Evolutionary conservation across 53 echinoderm and acorn worm species (phyloP).

Genomic region (Henricia sp.): DNA sequence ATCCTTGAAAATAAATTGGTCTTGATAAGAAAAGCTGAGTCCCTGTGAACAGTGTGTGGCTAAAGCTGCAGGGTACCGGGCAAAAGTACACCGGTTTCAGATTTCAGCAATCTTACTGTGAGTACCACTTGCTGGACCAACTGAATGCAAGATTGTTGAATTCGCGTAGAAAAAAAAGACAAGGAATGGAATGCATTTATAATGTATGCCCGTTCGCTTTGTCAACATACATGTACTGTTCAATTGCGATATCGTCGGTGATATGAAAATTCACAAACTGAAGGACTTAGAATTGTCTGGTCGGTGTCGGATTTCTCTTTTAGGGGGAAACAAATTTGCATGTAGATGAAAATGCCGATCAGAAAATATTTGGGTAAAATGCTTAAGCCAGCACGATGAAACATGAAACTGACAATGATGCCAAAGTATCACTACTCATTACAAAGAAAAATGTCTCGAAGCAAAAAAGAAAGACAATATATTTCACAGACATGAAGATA

Average conservation of each 20-base stretch:
- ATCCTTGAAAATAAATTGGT: slow-evolving; percentile 56
- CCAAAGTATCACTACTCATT: slow-evolving; percentile 24
- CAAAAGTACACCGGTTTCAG: slow-evolving; percentile 25
- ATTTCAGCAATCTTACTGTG: slow-evolving; percentile 62
- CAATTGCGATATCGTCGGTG: background rate
- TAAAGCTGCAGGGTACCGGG: slow-evolving; percentile 39
- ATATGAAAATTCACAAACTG: background rate
- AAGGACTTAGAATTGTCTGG: background rate
- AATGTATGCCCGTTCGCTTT: background rate
- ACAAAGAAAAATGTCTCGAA: slow-evolving; percentile 23
- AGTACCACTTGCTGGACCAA: slow-evolving; percentile 34
- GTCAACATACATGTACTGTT: background rate
- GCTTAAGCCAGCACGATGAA: background rate
- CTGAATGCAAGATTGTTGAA: slow-evolving; percentile 4
- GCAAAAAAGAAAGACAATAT: background rate
- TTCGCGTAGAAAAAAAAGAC: background rate
- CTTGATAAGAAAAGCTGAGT: slow-evolving; percentile 48
- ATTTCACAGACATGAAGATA: background rate
- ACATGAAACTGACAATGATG: slow-evolving; percentile 12
- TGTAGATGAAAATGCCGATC: slow-evolving; percentile 56
- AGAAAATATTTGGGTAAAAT: slow-evolving; percentile 46
- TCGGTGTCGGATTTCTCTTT: slow-evolving; percentile 24
- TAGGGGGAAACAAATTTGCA: slow-evolving; percentile 33
- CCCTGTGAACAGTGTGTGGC: background rate
- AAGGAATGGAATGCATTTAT: background rate